A percentile compares a stretch with the other conserved stretches of the same genome.
These are phyloP conservation scores for Paracanthobrama guichenoti DNA, from an alignment of 2,113 vertebrate species.

Conservation along the genomic window DNA sequence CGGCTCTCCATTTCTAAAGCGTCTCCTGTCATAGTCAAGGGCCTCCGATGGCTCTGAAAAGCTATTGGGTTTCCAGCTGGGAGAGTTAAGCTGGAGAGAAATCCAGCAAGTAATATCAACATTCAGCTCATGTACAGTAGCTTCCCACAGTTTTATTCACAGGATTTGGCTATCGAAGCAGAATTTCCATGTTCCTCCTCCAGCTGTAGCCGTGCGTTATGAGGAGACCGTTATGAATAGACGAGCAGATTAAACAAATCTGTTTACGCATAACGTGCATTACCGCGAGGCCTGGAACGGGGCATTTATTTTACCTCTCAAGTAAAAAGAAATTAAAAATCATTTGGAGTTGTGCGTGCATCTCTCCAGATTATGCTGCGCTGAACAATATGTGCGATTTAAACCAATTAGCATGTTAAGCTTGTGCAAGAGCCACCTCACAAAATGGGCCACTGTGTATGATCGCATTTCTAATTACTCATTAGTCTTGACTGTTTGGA, in stretches of 20 bases:
- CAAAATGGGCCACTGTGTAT: neutral
- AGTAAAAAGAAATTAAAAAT: conserved; percentile 10
- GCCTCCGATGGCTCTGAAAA: neutral
- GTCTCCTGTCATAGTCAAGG: neutral
- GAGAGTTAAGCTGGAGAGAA: conserved; percentile 14
- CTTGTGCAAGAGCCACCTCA: neutral
- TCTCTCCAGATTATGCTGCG: conserved; percentile 32
- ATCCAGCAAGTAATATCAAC: neutral
- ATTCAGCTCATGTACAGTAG: conserved; percentile 11
- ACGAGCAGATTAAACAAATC: conserved; percentile 36
- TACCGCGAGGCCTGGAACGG: neutral
- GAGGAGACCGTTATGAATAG: conserved; percentile 6
- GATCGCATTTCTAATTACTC: conserved; percentile 48
- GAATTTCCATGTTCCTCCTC: conserved; percentile 23
- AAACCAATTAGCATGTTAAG: conserved; percentile 54
- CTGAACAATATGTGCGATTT: conserved; percentile 44
- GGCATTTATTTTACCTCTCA: conserved; percentile 11
- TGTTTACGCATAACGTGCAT: conserved; percentile 8
- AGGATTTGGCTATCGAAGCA: conserved; percentile 22
- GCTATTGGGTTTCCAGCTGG: neutral
- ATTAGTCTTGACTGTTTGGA: conserved; percentile 8
- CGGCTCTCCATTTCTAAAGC: neutral
- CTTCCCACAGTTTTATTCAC: conserved; percentile 23
- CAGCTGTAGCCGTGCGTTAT: neutral
- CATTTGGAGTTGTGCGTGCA: neutral